Conservation (phyloP, 2,113 vertebrate genomes). For the Tragelaphus scriptus region DNA sequence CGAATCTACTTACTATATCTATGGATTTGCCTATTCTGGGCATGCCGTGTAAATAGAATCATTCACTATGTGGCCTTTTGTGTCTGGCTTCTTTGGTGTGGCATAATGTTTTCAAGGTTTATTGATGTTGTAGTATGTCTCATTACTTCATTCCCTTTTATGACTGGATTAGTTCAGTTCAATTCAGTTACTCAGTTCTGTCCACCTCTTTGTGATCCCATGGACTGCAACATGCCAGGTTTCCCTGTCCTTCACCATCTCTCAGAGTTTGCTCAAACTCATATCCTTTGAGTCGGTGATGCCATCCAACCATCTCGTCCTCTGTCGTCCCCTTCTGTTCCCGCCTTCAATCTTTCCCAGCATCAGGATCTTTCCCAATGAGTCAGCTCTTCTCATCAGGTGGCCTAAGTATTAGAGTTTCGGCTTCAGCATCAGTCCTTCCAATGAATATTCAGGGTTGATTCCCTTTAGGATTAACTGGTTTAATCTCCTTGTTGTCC, state of each 20-base stretch:
- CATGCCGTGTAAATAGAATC: background rate
- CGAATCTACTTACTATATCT: background rate
- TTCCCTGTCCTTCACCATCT: background rate
- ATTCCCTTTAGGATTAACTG: background rate
- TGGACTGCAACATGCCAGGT: background rate
- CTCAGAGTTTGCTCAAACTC: background rate
- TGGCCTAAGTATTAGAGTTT: background rate
- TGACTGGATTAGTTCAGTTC: background rate
- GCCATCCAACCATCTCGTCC: background rate
- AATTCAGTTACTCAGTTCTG: background rate
- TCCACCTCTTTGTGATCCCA: background rate
- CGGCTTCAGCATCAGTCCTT: background rate
- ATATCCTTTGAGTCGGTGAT: background rate
- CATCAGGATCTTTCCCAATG: background rate
- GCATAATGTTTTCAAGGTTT: background rate
- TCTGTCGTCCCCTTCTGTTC: background rate
- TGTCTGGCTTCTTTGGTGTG: background rate
- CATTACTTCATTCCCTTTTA: background rate
- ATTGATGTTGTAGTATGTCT: background rate
- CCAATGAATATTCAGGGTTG: background rate
- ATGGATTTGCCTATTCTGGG: background rate
- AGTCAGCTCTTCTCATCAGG: background rate
- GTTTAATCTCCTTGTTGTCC: background rate
- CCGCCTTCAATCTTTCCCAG: background rate
- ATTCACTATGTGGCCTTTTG: background rate